phyloP scores from a whole-genome alignment of 2,797 vertebrate genomes.

The Labeo calbasu region DNA sequence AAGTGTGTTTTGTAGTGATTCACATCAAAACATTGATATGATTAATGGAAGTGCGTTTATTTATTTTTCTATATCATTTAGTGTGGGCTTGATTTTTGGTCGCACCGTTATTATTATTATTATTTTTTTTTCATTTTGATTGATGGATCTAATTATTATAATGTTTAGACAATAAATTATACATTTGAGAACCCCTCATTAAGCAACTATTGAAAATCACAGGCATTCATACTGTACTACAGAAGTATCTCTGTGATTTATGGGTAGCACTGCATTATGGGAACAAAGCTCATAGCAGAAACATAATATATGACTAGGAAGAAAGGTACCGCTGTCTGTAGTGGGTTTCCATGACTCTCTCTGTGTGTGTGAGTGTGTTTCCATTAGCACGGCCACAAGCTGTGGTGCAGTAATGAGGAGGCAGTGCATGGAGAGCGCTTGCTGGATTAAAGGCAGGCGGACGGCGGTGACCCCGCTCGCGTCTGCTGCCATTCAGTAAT shows the following conservation, averaged over 20 bases:
- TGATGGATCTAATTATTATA: conserved; percentile 37
- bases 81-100: conserved; percentile 9
- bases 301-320: conserved; percentile 6
- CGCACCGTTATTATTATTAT: not conserved
- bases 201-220: conserved; percentile 8
- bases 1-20: conserved; percentile 22
- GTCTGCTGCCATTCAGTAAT: conserved; percentile 53
- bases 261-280: conserved; percentile 21
- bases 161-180: conserved; percentile 35
- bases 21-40: conserved; percentile 11
- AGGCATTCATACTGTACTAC: conserved; percentile 6
- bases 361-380: conserved; percentile 20
- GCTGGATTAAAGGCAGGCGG: conserved; percentile 40
- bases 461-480: conserved; percentile 46
- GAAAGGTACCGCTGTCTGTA: conserved; percentile 16
- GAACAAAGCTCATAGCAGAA: not conserved
- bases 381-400: conserved; percentile 25
- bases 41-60: conserved; percentile 44
- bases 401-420: conserved; percentile 50
- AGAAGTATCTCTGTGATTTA: not conserved
- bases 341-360: not conserved
- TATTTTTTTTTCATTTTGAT: conserved; percentile 16
- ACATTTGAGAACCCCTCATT: conserved; percentile 9
- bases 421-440: conserved; percentile 46
- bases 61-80: conserved; percentile 13